phyloP scores from a whole-genome alignment of 2,113 vertebrate genomes.

The Orcinus orca region DNA sequence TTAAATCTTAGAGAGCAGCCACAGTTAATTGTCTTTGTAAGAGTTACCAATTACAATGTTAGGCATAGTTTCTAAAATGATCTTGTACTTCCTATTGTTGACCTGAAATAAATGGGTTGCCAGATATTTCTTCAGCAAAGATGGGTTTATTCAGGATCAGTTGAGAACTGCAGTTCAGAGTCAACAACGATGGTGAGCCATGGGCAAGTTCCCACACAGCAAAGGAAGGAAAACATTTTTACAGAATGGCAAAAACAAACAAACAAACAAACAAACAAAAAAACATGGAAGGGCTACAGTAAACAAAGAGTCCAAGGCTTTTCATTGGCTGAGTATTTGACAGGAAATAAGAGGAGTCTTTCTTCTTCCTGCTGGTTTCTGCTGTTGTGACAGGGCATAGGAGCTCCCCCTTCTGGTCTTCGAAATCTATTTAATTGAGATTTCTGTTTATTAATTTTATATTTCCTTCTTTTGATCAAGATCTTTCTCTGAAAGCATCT shows the following conservation, averaged over 20 bases:
- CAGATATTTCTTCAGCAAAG: neutral
- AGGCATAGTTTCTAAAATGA: neutral
- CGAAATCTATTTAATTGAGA: neutral
- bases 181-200: neutral
- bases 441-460: neutral
- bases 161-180: neutral
- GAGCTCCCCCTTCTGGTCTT: neutral
- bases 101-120: neutral
- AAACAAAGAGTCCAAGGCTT: neutral
- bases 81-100: neutral
- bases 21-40: neutral
- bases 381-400: neutral
- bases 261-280: neutral
- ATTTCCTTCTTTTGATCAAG: neutral
- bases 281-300: too few species aligned
- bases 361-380: neutral
- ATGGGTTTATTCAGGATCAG: neutral
- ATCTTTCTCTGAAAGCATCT: neutral
- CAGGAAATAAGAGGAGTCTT: neutral
- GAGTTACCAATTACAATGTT: neutral
- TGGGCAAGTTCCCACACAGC: neutral
- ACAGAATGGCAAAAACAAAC: neutral
- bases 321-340: neutral
- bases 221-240: neutral
- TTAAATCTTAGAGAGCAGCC: neutral